Conservation (phyloP, 2,888 invertebrate species). For the Thecocarcelia acutangulata region DNA sequence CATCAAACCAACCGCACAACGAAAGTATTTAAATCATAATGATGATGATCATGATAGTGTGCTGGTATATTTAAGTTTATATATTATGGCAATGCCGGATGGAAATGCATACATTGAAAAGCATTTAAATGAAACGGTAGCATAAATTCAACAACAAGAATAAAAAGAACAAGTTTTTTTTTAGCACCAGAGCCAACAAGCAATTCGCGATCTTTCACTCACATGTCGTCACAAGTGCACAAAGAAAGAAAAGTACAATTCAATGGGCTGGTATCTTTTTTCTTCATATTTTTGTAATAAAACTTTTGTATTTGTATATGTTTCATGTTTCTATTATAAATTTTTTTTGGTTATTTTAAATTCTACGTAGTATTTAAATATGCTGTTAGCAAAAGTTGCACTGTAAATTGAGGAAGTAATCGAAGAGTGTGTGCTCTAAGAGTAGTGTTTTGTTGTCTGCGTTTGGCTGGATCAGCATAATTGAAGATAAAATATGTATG, state of each 20-base stretch:
- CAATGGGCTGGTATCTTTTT: slow-evolving; percentile 2
- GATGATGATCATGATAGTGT: slow-evolving; percentile 29
- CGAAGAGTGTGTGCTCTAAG: slow-evolving; percentile 24
- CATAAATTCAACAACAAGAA: slow-evolving; percentile 26
- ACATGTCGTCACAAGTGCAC: neutral
- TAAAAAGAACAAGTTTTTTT: slow-evolving; percentile 1
- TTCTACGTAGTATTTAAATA: neutral
- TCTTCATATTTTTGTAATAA: neutral
- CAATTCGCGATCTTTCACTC: neutral
- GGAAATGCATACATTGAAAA: slow-evolving; percentile 43
- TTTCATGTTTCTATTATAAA: slow-evolving; percentile 18
- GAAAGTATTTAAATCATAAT: slow-evolving; percentile 19
- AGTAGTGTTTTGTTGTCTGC: neutral
- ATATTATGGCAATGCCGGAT: slow-evolving; percentile 53
- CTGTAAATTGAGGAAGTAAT: slow-evolving; percentile 39
- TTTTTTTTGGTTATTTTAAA: neutral
- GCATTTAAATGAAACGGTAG: slow-evolving; percentile 55
- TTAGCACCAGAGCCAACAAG: slow-evolving; percentile 6
- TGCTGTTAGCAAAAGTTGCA: neutral
- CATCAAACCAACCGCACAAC: neutral
- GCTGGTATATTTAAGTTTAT: slow-evolving; percentile 2
- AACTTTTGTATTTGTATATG: neutral
- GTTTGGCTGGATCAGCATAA: slow-evolving; percentile 12
- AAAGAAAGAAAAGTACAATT: neutral
- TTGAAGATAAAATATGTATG: too few species aligned